These are phyloP conservation scores for Scaptomyza tumidula DNA, from an alignment of 2,888 invertebrate genomes.

Conservation along the genomic window DNA sequence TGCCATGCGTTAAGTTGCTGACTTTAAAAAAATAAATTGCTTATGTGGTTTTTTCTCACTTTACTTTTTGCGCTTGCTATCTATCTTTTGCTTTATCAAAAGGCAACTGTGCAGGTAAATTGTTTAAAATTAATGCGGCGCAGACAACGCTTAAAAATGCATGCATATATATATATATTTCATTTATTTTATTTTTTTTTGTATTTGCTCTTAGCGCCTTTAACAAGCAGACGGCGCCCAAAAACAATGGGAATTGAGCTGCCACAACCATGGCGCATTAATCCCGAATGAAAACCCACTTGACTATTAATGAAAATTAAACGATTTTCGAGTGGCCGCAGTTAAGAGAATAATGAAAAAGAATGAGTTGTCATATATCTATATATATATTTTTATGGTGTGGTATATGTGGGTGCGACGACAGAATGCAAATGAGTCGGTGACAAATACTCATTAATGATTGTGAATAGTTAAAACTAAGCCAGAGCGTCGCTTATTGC, in stretches of 20 bases:
- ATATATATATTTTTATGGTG: slow-evolving; percentile 10
- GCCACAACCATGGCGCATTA: slow-evolving; percentile 65
- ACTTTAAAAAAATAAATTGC: slow-evolving; percentile 71
- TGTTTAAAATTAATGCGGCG: slow-evolving; percentile 72
- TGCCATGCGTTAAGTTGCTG: slow-evolving; percentile 39
- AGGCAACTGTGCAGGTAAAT: slow-evolving; percentile 67
- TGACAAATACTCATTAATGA: slow-evolving; percentile 38
- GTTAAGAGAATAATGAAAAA: slow-evolving; percentile 36
- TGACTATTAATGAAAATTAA: slow-evolving; percentile 81
- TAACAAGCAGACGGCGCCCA: slow-evolving; percentile 33
- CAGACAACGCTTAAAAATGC: slow-evolving; percentile 72
- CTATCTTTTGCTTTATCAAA: slow-evolving; percentile 7
- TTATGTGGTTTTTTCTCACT: slow-evolving; percentile 45
- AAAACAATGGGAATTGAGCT: slow-evolving; percentile 52
- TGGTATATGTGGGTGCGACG: background rate
- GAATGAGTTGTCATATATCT: background rate
- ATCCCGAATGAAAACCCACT: slow-evolving; percentile 67
- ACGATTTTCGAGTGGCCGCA: slow-evolving; percentile 75
- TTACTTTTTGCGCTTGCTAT: slow-evolving; percentile 3
- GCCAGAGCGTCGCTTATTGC: background rate
- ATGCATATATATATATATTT: slow-evolving; percentile 43
- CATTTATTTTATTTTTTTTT: background rate
- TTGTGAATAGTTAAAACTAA: slow-evolving; percentile 1
- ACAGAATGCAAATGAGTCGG: slow-evolving; percentile 13
- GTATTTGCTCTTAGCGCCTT: slow-evolving; percentile 64